Percentiles rank a stretch among this genome's conserved stretches.
Evolutionary conservation across 2,113 vertebrate genomes (phyloP).

Genomic region (Semnornis frantzii): DNA sequence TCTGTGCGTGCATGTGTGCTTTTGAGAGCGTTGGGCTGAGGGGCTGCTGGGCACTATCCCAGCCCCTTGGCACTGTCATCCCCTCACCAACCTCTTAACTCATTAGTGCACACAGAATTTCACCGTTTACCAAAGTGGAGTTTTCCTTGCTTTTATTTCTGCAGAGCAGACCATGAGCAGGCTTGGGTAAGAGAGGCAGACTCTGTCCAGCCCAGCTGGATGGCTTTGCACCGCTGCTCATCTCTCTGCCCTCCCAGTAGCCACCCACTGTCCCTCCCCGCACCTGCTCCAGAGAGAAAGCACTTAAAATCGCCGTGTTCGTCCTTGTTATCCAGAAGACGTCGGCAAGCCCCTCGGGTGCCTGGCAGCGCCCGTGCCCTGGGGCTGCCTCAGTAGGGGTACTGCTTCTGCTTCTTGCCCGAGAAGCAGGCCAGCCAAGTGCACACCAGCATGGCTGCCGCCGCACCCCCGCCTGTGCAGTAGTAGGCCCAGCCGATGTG

Average conservation of each 20-base stretch:
- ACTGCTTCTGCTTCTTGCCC: constrained; percentile 96
- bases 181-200: neutral
- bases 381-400: constrained; percentile 84
- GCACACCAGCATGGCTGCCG: constrained; percentile 88
- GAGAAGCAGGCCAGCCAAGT: constrained; percentile 97
- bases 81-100: constrained; percentile 44
- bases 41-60: neutral
- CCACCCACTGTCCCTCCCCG: neutral
- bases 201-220: neutral
- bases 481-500: constrained; percentile 97
- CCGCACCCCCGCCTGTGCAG: constrained; percentile 90
- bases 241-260: neutral
- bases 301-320: neutral
- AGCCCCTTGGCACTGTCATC: neutral
- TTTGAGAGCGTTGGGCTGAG: neutral
- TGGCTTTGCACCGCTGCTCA: neutral
- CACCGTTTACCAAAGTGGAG: neutral
- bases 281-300: neutral
- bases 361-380: neutral
- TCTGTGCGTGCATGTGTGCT: constrained; percentile 62
- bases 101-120: constrained; percentile 5
- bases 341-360: neutral
- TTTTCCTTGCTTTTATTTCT: neutral
- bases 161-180: neutral
- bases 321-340: neutral